A percentile compares a stretch with the other conserved stretches of the same genome.
Conservation (phyloP, 2,113 vertebrate species). For the Paradisaea rubra region DNA sequence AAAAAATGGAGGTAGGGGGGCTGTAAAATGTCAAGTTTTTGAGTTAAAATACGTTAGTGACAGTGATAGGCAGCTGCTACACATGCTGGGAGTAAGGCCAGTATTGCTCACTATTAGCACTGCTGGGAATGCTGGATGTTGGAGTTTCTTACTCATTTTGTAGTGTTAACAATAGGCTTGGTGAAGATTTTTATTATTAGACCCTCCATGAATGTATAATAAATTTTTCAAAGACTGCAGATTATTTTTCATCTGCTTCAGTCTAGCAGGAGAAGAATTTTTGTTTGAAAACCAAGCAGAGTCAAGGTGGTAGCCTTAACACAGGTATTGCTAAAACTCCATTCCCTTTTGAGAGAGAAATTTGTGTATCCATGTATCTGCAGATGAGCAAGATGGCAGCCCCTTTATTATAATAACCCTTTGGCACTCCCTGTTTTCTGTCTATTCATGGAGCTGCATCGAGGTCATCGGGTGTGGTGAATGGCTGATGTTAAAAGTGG, state of each 20-base stretch:
- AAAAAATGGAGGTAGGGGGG: background rate
- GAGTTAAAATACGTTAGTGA: background rate
- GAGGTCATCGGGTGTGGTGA: background rate
- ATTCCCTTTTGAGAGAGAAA: background rate
- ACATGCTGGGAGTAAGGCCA: background rate
- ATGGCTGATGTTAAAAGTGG: background rate
- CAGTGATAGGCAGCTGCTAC: background rate
- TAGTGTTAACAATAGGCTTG: slow-evolving; percentile 17
- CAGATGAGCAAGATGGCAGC: background rate
- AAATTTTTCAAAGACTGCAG: slow-evolving; percentile 58
- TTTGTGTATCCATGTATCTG: background rate
- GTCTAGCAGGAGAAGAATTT: background rate
- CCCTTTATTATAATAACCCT: background rate
- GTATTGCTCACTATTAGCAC: slow-evolving; percentile 1
- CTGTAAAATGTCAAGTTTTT: background rate
- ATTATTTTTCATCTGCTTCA: background rate
- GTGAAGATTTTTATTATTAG: slow-evolving; percentile 55
- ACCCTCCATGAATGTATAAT: slow-evolving; percentile 41
- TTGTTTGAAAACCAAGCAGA: background rate
- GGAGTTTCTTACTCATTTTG: slow-evolving; percentile 58
- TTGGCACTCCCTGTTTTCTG: background rate
- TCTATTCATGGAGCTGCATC: background rate
- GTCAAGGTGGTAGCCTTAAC: background rate
- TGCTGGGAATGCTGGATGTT: slow-evolving; percentile 8
- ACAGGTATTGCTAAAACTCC: background rate